Base-by-base conservation (phyloP, 2,888 invertebrate genomes). In the Dicyrtoma fusca region DNA sequence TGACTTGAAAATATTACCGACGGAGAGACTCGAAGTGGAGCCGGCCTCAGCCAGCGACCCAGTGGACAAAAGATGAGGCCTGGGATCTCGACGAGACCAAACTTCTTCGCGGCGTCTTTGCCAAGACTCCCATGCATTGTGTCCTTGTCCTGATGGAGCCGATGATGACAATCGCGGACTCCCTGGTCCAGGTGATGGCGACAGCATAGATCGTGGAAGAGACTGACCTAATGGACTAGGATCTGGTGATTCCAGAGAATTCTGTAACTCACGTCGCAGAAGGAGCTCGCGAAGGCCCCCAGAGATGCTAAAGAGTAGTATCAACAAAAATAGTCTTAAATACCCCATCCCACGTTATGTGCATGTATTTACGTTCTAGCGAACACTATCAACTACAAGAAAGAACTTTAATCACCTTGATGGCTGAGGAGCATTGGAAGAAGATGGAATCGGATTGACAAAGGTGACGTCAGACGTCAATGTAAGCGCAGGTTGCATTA, bases 1-100 rank as follows among this genome's bases (percentile, higher is more conserved):
- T 21, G 19, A 26, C 3, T 26, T 26, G 19, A 66, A 21, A 19
- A 45, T n/a, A 17, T 0, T 68, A 78, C 78, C 77, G 68, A 72
- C 76, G 51, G 77, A 76, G 21, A 78, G 72, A 69, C 81, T 81
- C 53, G 81, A 81, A 13, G 81, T 81, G 23, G 81, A 81, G 25
- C 78, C 81, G 53, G 92, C 93, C 83, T 94, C 94, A 25, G 91
- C 92, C 80, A 85, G 81, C 53, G 93, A 93, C 79, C 94, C 91
- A 17, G 93, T 94, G 8, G 92, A 93, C 65, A 93, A 84, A 75
- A 94, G 85, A 85, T 94, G 94, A 83, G 91, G 92, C 66, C 94
- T 87, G 4, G 94, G 94, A 83, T 95, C 94, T 75, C 94, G 86
- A 47, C 92, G 88, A 82, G 91, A 91, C 94, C 94, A 94, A 76